Evolutionary conservation across 1,140 invertebrate species (phyloP).

Genomic region (Planococcus citri): DNA sequence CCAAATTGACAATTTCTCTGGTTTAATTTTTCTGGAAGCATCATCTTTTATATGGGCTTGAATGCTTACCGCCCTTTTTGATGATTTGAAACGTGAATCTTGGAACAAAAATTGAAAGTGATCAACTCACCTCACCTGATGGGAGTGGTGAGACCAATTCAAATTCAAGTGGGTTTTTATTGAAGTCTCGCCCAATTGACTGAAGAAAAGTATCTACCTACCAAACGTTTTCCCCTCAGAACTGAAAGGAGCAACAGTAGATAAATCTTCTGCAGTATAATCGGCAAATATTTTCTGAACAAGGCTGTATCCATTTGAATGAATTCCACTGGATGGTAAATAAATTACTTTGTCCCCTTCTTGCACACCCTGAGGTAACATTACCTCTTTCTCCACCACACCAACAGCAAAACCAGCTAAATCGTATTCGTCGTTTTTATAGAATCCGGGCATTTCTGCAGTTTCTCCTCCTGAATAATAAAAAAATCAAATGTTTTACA

Average conservation of each 20-base stretch:
- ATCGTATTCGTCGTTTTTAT: slow-evolving; percentile 75
- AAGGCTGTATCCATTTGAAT: slow-evolving; percentile 94
- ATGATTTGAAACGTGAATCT: too few species aligned
- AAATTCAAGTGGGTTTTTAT: too few species aligned
- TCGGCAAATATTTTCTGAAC: slow-evolving; percentile 66
- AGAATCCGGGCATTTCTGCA: slow-evolving; percentile 93
- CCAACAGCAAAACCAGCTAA: slow-evolving; percentile 91
- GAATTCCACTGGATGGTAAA: slow-evolving; percentile 75
- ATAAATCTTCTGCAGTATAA: slow-evolving; percentile 43
- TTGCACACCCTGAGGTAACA: slow-evolving; percentile 42
- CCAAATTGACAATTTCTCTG: too few species aligned
- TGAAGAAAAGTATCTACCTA: too few species aligned
- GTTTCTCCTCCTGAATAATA: slow-evolving; percentile 94
- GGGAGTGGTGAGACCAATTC: too few species aligned
- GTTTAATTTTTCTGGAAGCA: too few species aligned
- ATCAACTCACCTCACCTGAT: too few species aligned
- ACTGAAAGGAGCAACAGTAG: slow-evolving; percentile 67
- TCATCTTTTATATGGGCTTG: too few species aligned
- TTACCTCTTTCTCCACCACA: slow-evolving; percentile 59
- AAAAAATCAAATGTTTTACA: too few species aligned
- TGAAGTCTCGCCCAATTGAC: too few species aligned
- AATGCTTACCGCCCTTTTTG: too few species aligned
- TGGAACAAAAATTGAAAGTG: too few species aligned
- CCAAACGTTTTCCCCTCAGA: slow-evolving; percentile 44
- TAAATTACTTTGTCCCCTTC: slow-evolving; percentile 75